A percentile compares a stretch with the other conserved stretches of the same genome.
Conservation (phyloP, 2,797 vertebrate genomes). For the Simalia tracyae region DNA sequence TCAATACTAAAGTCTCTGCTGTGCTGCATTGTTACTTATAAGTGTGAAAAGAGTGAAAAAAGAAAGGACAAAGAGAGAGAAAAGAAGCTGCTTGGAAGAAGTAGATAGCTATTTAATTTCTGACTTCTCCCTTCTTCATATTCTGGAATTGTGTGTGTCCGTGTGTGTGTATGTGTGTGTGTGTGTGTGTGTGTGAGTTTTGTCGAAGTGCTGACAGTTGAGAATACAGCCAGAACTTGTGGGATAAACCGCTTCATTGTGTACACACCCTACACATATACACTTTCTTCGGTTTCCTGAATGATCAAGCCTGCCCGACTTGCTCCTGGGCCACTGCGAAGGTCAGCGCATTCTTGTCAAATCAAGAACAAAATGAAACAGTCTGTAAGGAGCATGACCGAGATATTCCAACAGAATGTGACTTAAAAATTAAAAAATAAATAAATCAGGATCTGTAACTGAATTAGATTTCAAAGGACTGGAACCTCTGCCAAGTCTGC, state of each 20-base stretch:
- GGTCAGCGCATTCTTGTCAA: constrained; percentile 47
- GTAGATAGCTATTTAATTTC: neutral
- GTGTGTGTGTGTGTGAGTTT: neutral
- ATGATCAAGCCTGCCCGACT: neutral
- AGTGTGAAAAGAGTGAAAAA: neutral
- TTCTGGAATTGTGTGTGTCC: neutral
- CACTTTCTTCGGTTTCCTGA: neutral
- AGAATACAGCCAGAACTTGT: neutral
- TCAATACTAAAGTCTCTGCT: neutral
- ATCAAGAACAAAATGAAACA: constrained; percentile 53
- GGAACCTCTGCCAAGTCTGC: constrained; percentile 20
- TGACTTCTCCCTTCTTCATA: neutral
- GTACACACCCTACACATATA: neutral
- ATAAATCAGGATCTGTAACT: constrained; percentile 30
- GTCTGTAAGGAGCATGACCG: constrained; percentile 44
- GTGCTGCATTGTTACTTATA: neutral
- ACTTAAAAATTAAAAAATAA: neutral
- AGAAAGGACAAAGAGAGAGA: neutral
- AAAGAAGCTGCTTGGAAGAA: neutral
- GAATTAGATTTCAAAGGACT: constrained; percentile 38
- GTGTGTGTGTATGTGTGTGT: too few relatives aligned
- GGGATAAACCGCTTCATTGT: neutral
- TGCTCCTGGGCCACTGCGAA: neutral
- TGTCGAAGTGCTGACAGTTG: neutral
- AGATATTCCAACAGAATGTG: constrained; percentile 50